Evolutionary conservation across 2,797 vertebrate genomes (phyloP), one percentile per base, ranked within the genome.

Genomic region (Paratrypauchen microcephalus): DNA sequence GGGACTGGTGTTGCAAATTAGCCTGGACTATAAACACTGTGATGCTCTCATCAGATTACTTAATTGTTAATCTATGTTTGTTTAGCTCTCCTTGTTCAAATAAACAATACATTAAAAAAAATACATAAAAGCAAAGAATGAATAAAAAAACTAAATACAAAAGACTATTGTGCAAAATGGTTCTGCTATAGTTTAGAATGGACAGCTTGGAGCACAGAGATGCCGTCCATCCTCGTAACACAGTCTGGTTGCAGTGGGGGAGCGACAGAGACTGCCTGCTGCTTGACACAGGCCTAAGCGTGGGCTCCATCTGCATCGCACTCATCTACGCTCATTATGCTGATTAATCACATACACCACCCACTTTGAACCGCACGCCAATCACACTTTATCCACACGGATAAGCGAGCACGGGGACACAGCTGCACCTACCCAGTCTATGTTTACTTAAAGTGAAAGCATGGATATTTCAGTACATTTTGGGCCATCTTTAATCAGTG

Each of bases 261-360:
- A 79, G 78, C 75, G 75, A 82, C 58, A 85, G 70, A 72, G 82
- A 86, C 81, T 63, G 72, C 90, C 87, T 80, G 85, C 86, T 89
- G 89, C 66, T 83, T 83, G 82, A 85, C 86, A 90, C 79, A 85
- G 87, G 85, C 84, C 87, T 84, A 78, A 87, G 84, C 85, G 80
- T 85, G 84, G 79, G 83, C 87, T 90, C 86, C 91, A 89, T 92
- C 87, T 90, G 87, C 84, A 83, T 83, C 74, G 75, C 64, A 79
- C 87, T 90, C 88, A 90, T 91, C 88, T 87, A 84, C 82, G 84
- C 88, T 89, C 86, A 88, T 89, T 89, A 88, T 75, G 72, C 83
- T 91, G 87, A 92, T 91, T 91, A 91, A 91, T 92, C 85, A 86
- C 83, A 86, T 76, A 85, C 84, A 88, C 88, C 85, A 87, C 89